Base-by-base conservation (phyloP, 2,797 vertebrate species). In the Acanthurus tractus region DNA sequence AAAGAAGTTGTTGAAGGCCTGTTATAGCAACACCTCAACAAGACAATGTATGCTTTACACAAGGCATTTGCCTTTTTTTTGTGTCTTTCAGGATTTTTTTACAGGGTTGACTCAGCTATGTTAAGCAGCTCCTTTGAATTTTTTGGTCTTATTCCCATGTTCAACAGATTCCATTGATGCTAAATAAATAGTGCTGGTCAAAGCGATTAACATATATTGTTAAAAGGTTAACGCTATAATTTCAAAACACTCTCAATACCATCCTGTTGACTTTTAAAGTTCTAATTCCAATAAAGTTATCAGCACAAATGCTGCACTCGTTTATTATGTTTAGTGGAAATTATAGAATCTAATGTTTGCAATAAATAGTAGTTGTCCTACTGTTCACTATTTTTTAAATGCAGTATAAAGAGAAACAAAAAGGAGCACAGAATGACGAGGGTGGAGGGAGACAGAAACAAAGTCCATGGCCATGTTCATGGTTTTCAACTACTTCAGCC, bases 11-110 rank as follows among this genome's bases (percentile, higher is more conserved):
- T 38, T 29, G 29, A 49, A 54, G 6, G 7, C 34, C 29, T 46
- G 45, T 22, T 58, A 25, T 29, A 29, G 25, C 25, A 58, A 20
- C 15, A 52, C 46, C 40, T 29, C 25, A 2, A 57, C 18, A 48
- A 29, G 13, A 49, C 9, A 49, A 59, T 48, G 59, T 5, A 65
- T 53, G 13, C 11, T 61, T 54, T 67, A 71, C 10, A 48, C 57
- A 68, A 71, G 42, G 22, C 58, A 44, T 54, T 61, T 23, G 61
- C 40, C n/a, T 68, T 63, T 57, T 25, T 61, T 68, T 54, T 40
- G 2, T 44, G 61, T 66, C 42, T 59, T 29, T 10, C 42, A 66
- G 15, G 50, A 63, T 63, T 64, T 63, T 64, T 70, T 38, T 49
- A 25, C 48, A 64, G 15, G 34, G 34, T 45, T 14, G 56, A 53